Percentiles rank a stretch among this genome's conserved stretches.
These are phyloP conservation scores for Dissostichus mawsoni DNA, from an alignment of 2,113 vertebrate genomes.

Conservation along the genomic window DNA sequence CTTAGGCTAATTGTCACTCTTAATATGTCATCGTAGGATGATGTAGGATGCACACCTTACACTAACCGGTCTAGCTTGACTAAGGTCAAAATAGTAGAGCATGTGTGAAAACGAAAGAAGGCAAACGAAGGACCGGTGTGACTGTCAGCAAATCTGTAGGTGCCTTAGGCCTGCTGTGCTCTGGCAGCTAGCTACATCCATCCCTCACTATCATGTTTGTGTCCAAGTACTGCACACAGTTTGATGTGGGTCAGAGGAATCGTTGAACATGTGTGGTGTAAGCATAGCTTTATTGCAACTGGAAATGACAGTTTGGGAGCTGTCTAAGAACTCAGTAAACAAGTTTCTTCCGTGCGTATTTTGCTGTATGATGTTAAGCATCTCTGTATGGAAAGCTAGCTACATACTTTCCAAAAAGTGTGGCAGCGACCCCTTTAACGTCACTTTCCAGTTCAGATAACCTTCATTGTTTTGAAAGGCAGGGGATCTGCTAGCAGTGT, in stretches of 20 bases:
- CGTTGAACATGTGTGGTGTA: background rate
- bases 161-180: constrained; percentile 52
- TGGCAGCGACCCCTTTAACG: background rate
- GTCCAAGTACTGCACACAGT: background rate
- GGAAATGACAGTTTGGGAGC: background rate
- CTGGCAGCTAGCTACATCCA: constrained; percentile 13
- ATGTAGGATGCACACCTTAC: background rate
- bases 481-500: background rate
- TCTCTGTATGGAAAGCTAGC: background rate
- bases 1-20: background rate
- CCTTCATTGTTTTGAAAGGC: constrained; percentile 40
- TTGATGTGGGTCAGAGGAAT: background rate
- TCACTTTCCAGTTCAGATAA: constrained; percentile 21
- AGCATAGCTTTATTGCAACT: background rate
- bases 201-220: background rate
- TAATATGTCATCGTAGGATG: background rate
- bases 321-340: background rate
- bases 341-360: background rate
- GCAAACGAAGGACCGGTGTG: constrained; percentile 12
- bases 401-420: constrained; percentile 8
- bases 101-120: background rate
- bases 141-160: constrained; percentile 66
- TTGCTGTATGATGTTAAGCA: constrained; percentile 5
- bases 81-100: background rate
- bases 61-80: fast-evolving